Conservation (phyloP, 2,888 invertebrate genomes). For the Hecatera dysodea region DNA sequence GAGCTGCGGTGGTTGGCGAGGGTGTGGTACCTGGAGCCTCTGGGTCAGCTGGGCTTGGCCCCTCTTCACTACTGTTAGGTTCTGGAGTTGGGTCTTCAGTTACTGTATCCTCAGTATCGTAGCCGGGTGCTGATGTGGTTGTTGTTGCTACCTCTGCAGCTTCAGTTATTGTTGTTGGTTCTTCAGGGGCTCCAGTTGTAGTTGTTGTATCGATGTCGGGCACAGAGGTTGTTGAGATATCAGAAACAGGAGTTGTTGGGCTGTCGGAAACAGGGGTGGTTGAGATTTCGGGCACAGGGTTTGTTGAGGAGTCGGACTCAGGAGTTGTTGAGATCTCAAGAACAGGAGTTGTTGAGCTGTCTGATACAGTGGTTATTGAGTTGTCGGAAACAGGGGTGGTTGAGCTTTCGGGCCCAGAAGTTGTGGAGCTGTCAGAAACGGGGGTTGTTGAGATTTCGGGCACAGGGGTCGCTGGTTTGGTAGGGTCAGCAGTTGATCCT, state of each 20-base stretch:
- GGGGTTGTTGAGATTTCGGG: background rate
- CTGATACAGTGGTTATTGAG: too few relatives aligned
- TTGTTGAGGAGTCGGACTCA: too few relatives aligned
- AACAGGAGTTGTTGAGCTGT: too few relatives aligned
- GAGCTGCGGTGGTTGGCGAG: background rate
- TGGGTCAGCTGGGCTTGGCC: background rate
- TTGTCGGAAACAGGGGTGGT: too few relatives aligned
- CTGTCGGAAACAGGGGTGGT: too few relatives aligned
- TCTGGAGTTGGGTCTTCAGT: background rate
- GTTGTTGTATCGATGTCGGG: background rate
- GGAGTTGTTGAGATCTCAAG: too few relatives aligned
- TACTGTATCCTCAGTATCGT: background rate
- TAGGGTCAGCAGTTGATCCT: background rate
- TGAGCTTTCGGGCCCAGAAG: too few relatives aligned
- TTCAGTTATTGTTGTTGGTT: background rate
- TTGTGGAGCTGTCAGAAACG: background rate
- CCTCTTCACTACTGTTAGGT: background rate
- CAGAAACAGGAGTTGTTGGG: background rate
- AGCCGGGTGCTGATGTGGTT: background rate
- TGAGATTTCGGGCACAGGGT: too few relatives aligned
- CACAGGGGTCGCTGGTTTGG: background rate
- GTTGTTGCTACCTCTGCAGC: background rate
- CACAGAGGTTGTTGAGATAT: background rate
- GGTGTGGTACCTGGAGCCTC: background rate
- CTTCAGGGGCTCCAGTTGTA: background rate